Conservation (phyloP, 2,113 vertebrate species). For the Rhagologus leucostigma region DNA sequence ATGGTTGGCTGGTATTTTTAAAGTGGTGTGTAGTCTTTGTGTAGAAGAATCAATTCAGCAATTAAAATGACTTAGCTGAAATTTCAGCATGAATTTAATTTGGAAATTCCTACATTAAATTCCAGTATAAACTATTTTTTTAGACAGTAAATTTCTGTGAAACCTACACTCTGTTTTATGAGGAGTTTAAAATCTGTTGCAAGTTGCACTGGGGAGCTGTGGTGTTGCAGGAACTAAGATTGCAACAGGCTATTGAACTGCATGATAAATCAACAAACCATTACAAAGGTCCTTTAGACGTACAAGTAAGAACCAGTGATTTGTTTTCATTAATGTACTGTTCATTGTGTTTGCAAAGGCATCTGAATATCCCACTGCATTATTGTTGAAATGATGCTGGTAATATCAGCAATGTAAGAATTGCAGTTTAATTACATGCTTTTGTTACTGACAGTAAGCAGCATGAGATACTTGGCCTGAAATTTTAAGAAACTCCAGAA, state of each 20-base stretch:
- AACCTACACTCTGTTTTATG: neutral
- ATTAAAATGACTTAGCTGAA: neutral
- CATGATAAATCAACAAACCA: neutral
- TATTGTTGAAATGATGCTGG: neutral
- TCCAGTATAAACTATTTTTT: neutral
- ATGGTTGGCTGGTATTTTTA: neutral
- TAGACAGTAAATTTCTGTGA: neutral
- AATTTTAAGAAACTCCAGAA: neutral
- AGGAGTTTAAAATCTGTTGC: neutral
- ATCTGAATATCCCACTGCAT: neutral
- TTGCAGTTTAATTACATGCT: neutral
- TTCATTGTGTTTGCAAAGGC: neutral
- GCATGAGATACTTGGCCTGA: neutral
- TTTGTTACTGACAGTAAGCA: neutral
- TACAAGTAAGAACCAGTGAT: neutral
- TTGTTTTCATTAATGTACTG: neutral
- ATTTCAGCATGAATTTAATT: neutral
- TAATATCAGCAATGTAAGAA: neutral
- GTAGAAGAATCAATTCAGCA: neutral
- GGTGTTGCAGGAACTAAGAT: neutral
- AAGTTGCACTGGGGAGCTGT: neutral
- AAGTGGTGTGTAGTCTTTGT: neutral
- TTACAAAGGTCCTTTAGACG: neutral
- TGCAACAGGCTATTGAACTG: neutral
- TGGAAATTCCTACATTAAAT: neutral